Conservation (phyloP, 2,113 vertebrate species). For the Rutilus rutilus region DNA sequence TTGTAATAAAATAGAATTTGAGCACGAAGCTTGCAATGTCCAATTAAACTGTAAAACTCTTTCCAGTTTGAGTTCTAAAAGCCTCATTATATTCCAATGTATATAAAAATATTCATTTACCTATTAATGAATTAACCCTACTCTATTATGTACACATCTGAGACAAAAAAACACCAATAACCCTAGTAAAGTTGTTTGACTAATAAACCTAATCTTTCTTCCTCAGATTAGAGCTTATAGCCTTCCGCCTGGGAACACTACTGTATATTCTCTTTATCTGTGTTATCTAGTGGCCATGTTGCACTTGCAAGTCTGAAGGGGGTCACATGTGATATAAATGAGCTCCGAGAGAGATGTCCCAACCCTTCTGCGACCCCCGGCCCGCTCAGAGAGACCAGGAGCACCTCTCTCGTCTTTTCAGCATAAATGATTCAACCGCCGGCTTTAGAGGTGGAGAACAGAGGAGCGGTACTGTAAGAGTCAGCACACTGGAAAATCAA, state of each 20-base stretch:
- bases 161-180: not conserved
- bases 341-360: constrained; percentile 57
- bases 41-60: too few relatives aligned
- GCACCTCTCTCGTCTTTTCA: constrained; percentile 34
- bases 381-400: constrained; percentile 41
- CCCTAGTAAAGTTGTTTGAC: not conserved
- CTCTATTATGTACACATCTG: not conserved
- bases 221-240: not conserved
- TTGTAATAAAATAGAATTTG: not conserved
- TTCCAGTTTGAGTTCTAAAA: not conserved
- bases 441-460: constrained; percentile 44
- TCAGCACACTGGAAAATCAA: constrained; percentile 52
- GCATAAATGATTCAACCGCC: constrained; percentile 54
- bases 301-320: constrained; percentile 39
- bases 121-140: not conserved
- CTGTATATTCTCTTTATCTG: constrained; percentile 41
- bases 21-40: too few relatives aligned
- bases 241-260: not conserved
- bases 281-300: constrained; percentile 33
- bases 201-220: not conserved
- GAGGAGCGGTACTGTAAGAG: constrained; percentile 30
- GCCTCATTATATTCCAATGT: not conserved
- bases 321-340: constrained; percentile 55
- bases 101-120: not conserved
- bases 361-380: constrained; percentile 17